Conservation (phyloP, 2,888 invertebrate genomes). For the Hyles lineata region DNA sequence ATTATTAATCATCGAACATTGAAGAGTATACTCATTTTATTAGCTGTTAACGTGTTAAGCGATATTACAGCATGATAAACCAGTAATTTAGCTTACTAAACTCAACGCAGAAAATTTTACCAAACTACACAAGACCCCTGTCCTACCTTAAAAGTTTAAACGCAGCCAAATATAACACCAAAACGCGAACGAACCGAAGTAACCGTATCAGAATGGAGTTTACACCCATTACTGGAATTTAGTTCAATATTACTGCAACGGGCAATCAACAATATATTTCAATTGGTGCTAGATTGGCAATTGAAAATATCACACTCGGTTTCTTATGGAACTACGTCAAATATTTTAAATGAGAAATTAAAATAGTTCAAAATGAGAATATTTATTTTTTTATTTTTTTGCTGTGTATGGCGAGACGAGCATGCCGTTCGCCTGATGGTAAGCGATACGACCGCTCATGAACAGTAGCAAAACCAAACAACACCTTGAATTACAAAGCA, state of each 20-base stretch:
- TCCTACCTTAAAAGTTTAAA: background rate
- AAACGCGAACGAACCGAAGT: background rate
- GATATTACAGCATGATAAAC: no score
- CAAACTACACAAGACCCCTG: background rate
- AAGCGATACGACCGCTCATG: no score
- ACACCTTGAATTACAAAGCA: no score
- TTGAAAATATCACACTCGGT: constrained; percentile 29
- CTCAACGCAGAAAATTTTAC: no score
- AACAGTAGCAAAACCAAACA: no score
- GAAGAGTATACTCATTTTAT: no score
- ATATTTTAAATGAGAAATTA: constrained; percentile 11
- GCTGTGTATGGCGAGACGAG: no score
- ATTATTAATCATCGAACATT: no score
- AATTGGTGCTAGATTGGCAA: constrained; percentile 25
- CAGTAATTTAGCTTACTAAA: no score
- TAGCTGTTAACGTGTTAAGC: no score
- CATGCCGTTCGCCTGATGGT: no score
- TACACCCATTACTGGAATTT: constrained; percentile 19
- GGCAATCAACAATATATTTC: constrained; percentile 28
- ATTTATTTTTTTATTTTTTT: no score
- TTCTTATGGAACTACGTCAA: constrained; percentile 18
- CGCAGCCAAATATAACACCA: background rate
- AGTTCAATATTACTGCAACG: constrained; percentile 23
- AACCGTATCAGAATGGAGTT: constrained; percentile 23
- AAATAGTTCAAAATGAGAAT: background rate